Base-by-base conservation (phyloP, 2,797 vertebrate genomes). In the Amazona finschi region DNA sequence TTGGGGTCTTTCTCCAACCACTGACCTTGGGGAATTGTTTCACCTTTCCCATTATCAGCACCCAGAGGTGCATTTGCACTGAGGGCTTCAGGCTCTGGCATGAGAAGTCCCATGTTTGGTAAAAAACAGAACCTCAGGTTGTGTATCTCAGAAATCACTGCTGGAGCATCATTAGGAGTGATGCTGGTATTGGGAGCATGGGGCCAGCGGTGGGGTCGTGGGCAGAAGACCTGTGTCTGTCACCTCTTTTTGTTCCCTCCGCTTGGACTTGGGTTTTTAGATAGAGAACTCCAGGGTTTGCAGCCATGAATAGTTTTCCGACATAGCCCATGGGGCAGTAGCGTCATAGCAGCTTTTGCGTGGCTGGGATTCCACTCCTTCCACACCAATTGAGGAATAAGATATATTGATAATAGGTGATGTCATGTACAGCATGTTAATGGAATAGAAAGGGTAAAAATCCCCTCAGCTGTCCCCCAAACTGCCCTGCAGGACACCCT, bases 1-100 rank as follows among this genome's bases (percentile, higher is more conserved):
- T 44, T 0, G 0, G 30, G 57, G 22, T 82, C 72, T 21, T 25
- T 46, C 22, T 22, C 15, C 24, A 3, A 0, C 21, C 2, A 0
- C 50, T 44, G 46, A 31, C 50, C 77, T 18, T 30, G 28, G 36
- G 70, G 72, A 65, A 30, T 41, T n/a, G 46, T 41, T 86, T 65
- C 28, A 14, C 30, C 19, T 39, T 44, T n/a, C 57, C 62, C 1
- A 0, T 47, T 50, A 14, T 11, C 50, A 12, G 57, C 15, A 61
- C 66, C 16, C 69, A 52, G 91, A 36, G 76, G 11, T 28, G 24
- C 27, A 4, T 55, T 31, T 85, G 75, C 55, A 6, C 4, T 6
- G 15, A 19, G 58, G 36, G 49, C 77, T 89, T n/a, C 2, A 5
- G 52, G 17, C 17, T 70, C 25, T 61, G 62, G 7, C 19, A 1